A percentile compares a stretch with the other conserved stretches of the same genome.
Conservation (phyloP, 2,113 vertebrate species). For the Dicentrarchus labrax region DNA sequence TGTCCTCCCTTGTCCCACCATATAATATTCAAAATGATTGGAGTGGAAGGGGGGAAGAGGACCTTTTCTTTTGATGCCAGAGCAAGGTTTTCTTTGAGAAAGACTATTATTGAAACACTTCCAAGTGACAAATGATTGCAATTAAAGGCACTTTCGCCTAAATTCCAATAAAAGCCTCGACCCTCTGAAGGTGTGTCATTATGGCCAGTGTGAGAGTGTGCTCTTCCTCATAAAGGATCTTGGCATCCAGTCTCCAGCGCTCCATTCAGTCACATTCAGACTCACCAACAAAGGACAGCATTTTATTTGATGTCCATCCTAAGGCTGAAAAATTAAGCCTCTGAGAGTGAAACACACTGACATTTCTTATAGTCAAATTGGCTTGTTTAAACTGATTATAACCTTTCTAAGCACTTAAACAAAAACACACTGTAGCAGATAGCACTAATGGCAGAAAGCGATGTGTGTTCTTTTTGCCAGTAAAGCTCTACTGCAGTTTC, state of each 20-base stretch:
- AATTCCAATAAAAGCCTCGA: slow-evolving; percentile 53
- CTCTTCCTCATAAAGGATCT: slow-evolving; percentile 56
- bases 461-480: slow-evolving; percentile 4
- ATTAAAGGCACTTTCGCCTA: slow-evolving; percentile 53
- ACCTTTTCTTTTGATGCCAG: slow-evolving; percentile 19
- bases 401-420: neutral
- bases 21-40: slow-evolving; percentile 47
- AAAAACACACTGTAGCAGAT: slow-evolving; percentile 3
- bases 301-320: slow-evolving; percentile 20
- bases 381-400: slow-evolving; percentile 7
- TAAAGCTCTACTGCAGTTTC: neutral
- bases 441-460: slow-evolving; percentile 5
- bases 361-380: neutral
- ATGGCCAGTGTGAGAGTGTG: slow-evolving; percentile 32
- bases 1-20: slow-evolving; percentile 13
- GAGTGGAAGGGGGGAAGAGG: slow-evolving; percentile 27
- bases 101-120: slow-evolving; percentile 59
- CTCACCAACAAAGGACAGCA: slow-evolving; percentile 39
- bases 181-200: slow-evolving; percentile 63
- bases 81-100: slow-evolving; percentile 37
- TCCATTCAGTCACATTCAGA: slow-evolving; percentile 36
- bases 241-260: slow-evolving; percentile 37
- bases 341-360: neutral
- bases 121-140: slow-evolving; percentile 66
- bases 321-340: slow-evolving; percentile 12